Evolutionary conservation across 2,888 invertebrate species (phyloP), one percentile per base, ranked within the genome.

Genomic region (Pseudolycoriella hygida): DNA sequence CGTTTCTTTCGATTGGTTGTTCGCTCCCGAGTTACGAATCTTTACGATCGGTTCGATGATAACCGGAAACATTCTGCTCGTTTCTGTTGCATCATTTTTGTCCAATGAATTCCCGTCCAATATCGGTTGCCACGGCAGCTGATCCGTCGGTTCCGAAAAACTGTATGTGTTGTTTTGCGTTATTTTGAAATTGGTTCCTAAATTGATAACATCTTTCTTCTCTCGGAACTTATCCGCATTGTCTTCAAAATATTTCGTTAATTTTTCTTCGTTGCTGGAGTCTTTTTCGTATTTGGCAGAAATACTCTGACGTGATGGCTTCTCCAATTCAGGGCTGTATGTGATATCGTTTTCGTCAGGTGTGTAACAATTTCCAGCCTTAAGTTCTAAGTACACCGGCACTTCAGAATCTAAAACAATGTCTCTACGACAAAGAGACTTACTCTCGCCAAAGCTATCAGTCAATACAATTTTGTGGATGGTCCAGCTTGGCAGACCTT

Each of bases 371-470:
- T 86, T 77, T 3, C 86, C 87, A 0, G 82, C 74, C 54, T 78
- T 76, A 2, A 90, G 69, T 1, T 80, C 79, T 50, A 89, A 62
- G 44, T 77, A 76, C 1, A 83, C 72, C 0, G 85, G 73, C 46
- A 73, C 72, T 6, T 82, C 85, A 1, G 85, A 80, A 51, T 80
- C 73, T 20, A 90, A 64, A 45, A 77, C 73, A 25, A 87, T 66
- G 44, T 77, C 80, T 52, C 79, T 76, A 53, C 80, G 80, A 59
- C 89, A 90, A 47, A 85, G 74, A 1, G 89, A 88, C 47, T 81
- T 76, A 50, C 82, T 77, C 57, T 82, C 80, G 12, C 88, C 85
- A 57, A 83, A 86, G 60, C 87, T 87, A 59, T 89, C 88, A 40
- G 80, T 79, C 15, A 92, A 70, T 44, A 81, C 76, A 17, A 90